Base-by-base conservation (phyloP, 2,113 vertebrate genomes). In the Myotis lucifugus region DNA sequence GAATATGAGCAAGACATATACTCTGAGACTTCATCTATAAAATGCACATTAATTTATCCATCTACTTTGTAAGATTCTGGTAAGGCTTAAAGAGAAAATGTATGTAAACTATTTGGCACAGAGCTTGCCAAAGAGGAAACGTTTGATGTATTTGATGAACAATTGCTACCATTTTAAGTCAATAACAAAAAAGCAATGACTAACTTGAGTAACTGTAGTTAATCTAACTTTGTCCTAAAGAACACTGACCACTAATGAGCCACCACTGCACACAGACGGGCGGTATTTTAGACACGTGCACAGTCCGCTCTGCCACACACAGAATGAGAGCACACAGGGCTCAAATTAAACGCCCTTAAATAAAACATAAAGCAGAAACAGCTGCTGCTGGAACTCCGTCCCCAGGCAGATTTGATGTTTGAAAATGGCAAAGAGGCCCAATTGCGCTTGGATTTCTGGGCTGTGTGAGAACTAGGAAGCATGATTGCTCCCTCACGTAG, bases 321-420 rank as follows among this genome's bases (percentile, higher is more conserved):
- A 67, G 56, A 81, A 0, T 66, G 74, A 56, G 85, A 84, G 86
- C 14, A 76, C n/a, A 66, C 70, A 70, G 91, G 42, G 29, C 66
- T 93, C 93, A 50, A 94, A 94, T 89, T 96, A 96, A 95, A 94
- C 11, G 21, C 79, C 90, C 94, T 95, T 88, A 95, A 95, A 96
- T 93, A 91, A 96, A 97, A 95, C 91, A 97, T 92, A 96, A 96
- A 97, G 93, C 93, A 79, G 83, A 96, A 95, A 84, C 89, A 96
- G 93, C 96, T 96, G 96, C 87, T 89, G 56, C 70, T 95, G 84
- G 66, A 93, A 77, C 87, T 91, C 23, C 10, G 95, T 96, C 93
- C 91, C 95, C 89, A 50, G 86, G 79, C 78, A 86, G 87, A 94
- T 93, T 79, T 86, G 95, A 93, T 93, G 91, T 94, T 89, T 93